These are phyloP conservation scores for Allobates femoralis DNA, from an alignment of 2,797 vertebrate genomes.

Conservation along the genomic window DNA sequence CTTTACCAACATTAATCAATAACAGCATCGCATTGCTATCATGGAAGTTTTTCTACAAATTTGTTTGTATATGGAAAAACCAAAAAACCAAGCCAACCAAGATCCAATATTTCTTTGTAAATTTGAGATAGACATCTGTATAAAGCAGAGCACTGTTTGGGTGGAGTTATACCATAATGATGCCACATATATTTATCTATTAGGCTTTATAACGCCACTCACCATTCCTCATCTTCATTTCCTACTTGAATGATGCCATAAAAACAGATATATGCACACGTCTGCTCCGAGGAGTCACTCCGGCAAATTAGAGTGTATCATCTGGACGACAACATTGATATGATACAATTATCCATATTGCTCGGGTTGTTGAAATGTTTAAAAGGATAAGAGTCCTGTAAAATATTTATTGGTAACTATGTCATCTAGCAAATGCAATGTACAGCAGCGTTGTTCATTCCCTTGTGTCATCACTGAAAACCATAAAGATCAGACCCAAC, in stretches of 20 bases:
- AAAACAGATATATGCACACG: not conserved
- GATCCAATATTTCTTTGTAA: too few species aligned
- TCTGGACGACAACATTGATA: constrained; percentile 12
- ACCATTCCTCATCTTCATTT: constrained; percentile 25
- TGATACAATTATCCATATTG: not conserved
- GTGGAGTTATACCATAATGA: not conserved
- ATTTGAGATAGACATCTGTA: not conserved
- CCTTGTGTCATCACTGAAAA: not conserved
- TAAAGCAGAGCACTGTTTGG: not conserved
- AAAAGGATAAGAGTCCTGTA: not conserved
- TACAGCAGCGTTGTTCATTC: constrained; percentile 13
- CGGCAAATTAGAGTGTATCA: constrained; percentile 27
- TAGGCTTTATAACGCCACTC: not conserved
- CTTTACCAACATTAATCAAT: too few species aligned
- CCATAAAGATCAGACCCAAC: not conserved
- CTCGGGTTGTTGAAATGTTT: not conserved
- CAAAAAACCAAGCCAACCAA: too few species aligned
- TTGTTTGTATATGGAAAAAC: too few species aligned
- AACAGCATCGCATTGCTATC: too few species aligned
- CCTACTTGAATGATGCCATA: constrained; percentile 27
- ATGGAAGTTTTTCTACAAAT: too few species aligned
- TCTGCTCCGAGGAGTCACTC: constrained; percentile 15
- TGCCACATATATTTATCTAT: not conserved
- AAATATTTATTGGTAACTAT: constrained; percentile 31
- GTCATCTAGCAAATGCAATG: constrained; percentile 4